Evolutionary conservation across 2,888 invertebrate species (phyloP).

Genomic region (Alentia gelatinosa): DNA sequence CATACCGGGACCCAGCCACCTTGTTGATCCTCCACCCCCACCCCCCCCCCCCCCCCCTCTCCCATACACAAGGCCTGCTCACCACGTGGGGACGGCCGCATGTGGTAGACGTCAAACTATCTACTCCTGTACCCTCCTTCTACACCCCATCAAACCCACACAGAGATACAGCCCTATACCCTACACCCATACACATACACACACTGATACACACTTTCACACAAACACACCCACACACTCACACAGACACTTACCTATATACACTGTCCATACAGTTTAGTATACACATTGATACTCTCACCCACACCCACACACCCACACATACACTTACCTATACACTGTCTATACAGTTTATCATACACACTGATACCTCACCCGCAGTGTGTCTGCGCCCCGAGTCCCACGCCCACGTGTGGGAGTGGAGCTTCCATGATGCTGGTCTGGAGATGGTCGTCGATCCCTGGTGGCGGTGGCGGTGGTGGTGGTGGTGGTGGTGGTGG

Average conservation of each 20-base stretch:
- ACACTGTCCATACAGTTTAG: neutral
- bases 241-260: constrained; percentile 11
- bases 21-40: too few relatives aligned
- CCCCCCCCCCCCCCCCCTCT: too few relatives aligned
- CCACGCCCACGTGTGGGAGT: too few relatives aligned
- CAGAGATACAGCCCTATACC: neutral
- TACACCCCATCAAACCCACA: neutral
- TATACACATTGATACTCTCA: neutral
- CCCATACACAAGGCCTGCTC: too few relatives aligned
- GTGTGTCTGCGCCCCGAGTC: neutral
- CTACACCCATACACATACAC: neutral
- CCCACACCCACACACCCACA: neutral
- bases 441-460: too few relatives aligned
- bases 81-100: too few relatives aligned
- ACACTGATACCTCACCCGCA: neutral
- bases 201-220: constrained; percentile 6
- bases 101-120: too few relatives aligned
- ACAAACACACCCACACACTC: constrained; percentile 17
- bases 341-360: neutral
- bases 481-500: too few relatives aligned
- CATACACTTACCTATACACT: neutral
- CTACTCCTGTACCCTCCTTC: neutral
- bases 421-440: too few relatives aligned
- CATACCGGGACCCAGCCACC: too few relatives aligned
- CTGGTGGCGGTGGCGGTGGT: too few relatives aligned